Evolutionary conservation across 30 jellyfish, hydroid and myxozoan species (phyloP), one percentile per base, ranked within the genome.

Genomic region (Aurelia aurita): DNA sequence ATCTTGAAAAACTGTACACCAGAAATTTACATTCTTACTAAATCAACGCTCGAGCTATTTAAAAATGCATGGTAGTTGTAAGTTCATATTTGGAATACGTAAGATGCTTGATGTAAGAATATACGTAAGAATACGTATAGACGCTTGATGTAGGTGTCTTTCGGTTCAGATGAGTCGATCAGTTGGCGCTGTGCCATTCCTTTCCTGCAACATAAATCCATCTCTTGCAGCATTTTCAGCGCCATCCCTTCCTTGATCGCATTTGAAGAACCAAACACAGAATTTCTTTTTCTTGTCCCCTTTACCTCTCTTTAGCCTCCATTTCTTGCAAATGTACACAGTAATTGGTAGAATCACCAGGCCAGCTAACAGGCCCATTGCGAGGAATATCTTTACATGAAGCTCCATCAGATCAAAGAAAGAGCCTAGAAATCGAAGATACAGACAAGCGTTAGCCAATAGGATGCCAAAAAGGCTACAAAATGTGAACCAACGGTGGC

Each of bases 251-350:
- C 70, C 80, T 47, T 67, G 91, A n/a, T 81, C 91, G 34, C 91
- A 81, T 53, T 69, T 81, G 85, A 81, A 81, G 72, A 81, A 58
- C 91, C 91, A 81, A 5, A 28, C 70, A 26, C 85, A 81, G 69
- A 67, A 81, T 13, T 79, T 16, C 45, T 69, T 81, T 53, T 81
- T 81, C 44, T 68, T 23, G 1, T 29, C 25, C 53, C 73, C 81
- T 20, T 49, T 55, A 5, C 70, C 85, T 44, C 81, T 45, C 23
- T 15, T 43, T 58, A 58, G 69, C 3, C 66, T 57, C 91, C 91
- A 81, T 58, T 58, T 55, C 26, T 54, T 29, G 26, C 54, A 10
- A 21, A 81, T 8, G 31, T 22, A 12, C 29, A 69, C 79, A 5
- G 43, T 20, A 5, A 68, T 55, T 14, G 91, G 91, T 10, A 81